phyloP scores from a whole-genome alignment of 1,140 invertebrate genomes.

The Drosophila mayri region DNA sequence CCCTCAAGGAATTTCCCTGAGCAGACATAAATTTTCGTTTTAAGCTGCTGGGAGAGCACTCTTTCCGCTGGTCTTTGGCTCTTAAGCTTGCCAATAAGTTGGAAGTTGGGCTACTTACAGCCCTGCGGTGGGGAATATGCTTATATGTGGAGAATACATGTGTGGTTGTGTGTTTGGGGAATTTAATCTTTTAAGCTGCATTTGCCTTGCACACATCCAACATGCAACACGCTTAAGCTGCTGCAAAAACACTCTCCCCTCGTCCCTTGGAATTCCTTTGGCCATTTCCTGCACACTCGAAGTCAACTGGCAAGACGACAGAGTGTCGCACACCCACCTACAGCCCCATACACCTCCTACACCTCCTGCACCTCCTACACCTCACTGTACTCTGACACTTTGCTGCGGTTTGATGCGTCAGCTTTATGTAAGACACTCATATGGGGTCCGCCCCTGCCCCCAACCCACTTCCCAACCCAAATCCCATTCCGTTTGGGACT shows the following conservation, averaged over 20 bases:
- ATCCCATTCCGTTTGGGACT: constrained; percentile 4
- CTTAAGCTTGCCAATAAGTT: constrained; percentile 67
- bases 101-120: constrained; percentile 70
- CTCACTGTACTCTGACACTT: constrained; percentile 38
- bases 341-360: background rate
- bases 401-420: constrained; percentile 72
- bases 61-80: constrained; percentile 13
- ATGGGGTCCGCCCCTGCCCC: constrained; percentile 10
- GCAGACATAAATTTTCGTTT: constrained; percentile 31
- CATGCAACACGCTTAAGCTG: constrained; percentile 81
- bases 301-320: constrained; percentile 75
- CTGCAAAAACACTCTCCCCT: constrained; percentile 60
- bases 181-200: constrained; percentile 81
- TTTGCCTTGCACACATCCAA: constrained; percentile 69
- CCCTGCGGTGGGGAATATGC: constrained; percentile 54
- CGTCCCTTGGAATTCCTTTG: constrained; percentile 29
- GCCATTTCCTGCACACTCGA: constrained; percentile 55
- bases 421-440: constrained; percentile 75
- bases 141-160: constrained; percentile 12
- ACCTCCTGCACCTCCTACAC: constrained; percentile 11
- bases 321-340: constrained; percentile 26
- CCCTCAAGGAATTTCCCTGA: constrained; percentile 9
- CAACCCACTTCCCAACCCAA: constrained; percentile 1
- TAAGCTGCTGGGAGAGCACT: constrained; percentile 10
- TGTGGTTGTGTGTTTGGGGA: constrained; percentile 35